Evolutionary conservation across 2,888 invertebrate species (phyloP).

Genomic region (Neoscelio sp.): DNA sequence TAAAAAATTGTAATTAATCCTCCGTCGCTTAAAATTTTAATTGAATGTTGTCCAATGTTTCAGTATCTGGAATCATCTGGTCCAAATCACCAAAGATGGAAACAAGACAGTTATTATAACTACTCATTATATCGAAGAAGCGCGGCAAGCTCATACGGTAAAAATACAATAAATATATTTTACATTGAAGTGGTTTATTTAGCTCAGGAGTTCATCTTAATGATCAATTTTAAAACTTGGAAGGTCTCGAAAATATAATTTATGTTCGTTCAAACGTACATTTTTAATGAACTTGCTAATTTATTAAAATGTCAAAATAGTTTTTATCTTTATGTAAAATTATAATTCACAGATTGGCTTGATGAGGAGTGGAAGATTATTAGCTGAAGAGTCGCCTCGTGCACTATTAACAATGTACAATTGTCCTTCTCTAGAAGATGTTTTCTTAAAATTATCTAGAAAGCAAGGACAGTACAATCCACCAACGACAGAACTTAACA

Average conservation of each 20-base stretch:
- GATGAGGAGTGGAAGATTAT: constrained; percentile 95
- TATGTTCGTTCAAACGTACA: no score
- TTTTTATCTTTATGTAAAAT: no score
- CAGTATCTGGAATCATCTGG: constrained; percentile 96
- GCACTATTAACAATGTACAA: constrained; percentile 92
- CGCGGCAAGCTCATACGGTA: constrained; percentile 94
- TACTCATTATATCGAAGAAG: constrained; percentile 98
- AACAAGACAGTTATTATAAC: constrained; percentile 96
- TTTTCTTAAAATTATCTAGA: constrained; percentile 94
- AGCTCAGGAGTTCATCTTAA: no score
- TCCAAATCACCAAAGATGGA: constrained; percentile 94
- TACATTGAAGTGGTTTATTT: no score
- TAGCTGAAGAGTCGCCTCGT: constrained; percentile 96
- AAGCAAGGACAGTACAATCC: constrained; percentile 85
- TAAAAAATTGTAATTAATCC: no score
- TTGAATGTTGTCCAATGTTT: no score
- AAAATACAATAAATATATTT: no score
- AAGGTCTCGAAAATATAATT: no score
- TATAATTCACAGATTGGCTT: constrained; percentile 93
- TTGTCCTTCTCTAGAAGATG: constrained; percentile 94
- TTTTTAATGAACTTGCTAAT: no score
- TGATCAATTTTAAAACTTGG: no score
- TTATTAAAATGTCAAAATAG: neutral
- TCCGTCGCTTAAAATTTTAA: no score
- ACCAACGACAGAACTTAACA: constrained; percentile 85